Conservation (phyloP, 1,140 invertebrate genomes). For the Bombus sylvicola region DNA sequence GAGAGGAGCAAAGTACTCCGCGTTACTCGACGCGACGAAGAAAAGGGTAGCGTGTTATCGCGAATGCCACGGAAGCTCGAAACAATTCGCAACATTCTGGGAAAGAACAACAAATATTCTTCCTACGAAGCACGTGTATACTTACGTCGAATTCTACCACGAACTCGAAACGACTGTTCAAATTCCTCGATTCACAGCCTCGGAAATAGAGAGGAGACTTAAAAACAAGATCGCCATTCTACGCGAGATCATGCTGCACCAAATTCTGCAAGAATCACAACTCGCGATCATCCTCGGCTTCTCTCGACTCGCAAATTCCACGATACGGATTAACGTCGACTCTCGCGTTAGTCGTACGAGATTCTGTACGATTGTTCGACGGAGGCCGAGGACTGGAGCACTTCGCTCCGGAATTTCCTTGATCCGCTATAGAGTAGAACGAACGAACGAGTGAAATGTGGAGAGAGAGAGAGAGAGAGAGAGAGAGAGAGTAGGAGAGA, state of each 20-base stretch:
- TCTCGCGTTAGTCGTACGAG: background rate
- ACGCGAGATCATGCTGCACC: background rate
- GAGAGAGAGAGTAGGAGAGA: background rate
- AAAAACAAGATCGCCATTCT: background rate
- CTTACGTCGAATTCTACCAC: background rate
- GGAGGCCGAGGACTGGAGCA: background rate
- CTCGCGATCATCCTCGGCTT: background rate
- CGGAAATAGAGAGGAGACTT: background rate
- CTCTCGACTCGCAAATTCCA: background rate
- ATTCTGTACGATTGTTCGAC: background rate
- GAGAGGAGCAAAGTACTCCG: background rate
- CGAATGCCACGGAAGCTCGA: background rate
- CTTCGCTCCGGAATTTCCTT: slow-evolving; percentile 46
- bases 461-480: background rate
- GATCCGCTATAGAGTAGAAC: background rate
- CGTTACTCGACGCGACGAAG: too few relatives aligned
- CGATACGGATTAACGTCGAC: background rate
- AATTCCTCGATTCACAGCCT: background rate
- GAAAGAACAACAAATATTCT: slow-evolving; percentile 17
- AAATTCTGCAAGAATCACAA: background rate
- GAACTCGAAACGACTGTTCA: background rate
- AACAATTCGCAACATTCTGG: slow-evolving; percentile 19
- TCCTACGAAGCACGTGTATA: background rate
- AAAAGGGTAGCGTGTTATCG: background rate
- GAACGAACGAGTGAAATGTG: background rate